These are phyloP conservation scores for Solea solea DNA, from an alignment of 2,113 vertebrate genomes.

Conservation along the genomic window DNA sequence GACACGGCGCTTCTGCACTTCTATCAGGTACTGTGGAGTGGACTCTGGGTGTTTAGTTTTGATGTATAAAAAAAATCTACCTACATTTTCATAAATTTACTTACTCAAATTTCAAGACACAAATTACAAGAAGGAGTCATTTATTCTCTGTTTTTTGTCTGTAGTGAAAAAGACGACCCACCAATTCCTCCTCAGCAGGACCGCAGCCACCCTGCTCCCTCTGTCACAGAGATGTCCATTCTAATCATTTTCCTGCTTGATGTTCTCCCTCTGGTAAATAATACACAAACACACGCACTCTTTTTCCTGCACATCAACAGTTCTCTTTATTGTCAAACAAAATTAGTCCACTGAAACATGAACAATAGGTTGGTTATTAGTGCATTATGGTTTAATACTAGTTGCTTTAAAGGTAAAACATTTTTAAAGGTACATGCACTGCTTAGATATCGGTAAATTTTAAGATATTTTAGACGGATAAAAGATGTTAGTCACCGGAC, in stretches of 20 bases:
- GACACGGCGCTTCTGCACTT: conserved; percentile 87
- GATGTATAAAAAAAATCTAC: not conserved
- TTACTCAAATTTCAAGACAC: not conserved
- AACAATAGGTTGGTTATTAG: too few relatives aligned
- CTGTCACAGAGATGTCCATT: conserved; percentile 87
- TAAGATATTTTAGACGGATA: too few relatives aligned
- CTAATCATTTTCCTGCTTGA: conserved; percentile 93
- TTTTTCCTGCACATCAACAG: not conserved
- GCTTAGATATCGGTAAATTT: too few relatives aligned
- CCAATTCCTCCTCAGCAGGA: conserved; percentile 35
- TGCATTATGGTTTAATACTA: too few relatives aligned
- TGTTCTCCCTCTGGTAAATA: conserved; percentile 91
- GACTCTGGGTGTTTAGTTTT: not conserved
- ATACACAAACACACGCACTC: conserved; percentile 2
- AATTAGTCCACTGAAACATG: not conserved
- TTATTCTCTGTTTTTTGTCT: conserved; percentile 15
- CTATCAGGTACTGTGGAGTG: conserved; percentile 83
- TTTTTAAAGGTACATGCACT: too few relatives aligned
- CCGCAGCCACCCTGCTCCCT: conserved; percentile 71
- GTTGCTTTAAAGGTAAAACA: too few relatives aligned
- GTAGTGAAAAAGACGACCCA: conserved; percentile 69
- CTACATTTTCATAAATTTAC: too few relatives aligned
- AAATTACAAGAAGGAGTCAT: not conserved
- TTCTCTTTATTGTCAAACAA: not conserved
- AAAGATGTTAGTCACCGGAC: too few relatives aligned